Evolutionary conservation across 2,113 vertebrate genomes (phyloP).

Genomic region (Sebastes schlegelii): DNA sequence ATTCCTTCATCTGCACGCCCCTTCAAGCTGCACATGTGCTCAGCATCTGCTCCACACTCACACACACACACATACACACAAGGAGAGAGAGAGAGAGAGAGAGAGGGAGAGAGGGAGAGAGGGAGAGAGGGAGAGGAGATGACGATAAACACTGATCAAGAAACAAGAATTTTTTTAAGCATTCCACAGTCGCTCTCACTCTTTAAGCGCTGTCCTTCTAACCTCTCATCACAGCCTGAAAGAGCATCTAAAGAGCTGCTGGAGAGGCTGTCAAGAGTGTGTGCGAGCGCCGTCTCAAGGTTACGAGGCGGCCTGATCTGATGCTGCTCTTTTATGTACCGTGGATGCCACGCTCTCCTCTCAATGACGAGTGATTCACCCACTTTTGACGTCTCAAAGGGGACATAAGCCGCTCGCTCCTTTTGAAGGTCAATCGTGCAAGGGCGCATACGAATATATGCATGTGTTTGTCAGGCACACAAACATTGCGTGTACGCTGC

Average conservation of each 20-base stretch:
- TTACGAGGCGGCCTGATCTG: slow-evolving; percentile 17
- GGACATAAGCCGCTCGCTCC: background rate
- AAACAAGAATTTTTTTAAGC: slow-evolving; percentile 55
- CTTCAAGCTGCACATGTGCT: slow-evolving; percentile 73
- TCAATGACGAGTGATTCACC: slow-evolving; percentile 21
- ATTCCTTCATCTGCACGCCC: slow-evolving; percentile 77
- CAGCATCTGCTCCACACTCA: slow-evolving; percentile 67
- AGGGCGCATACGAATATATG: slow-evolving; percentile 21
- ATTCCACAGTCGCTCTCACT: slow-evolving; percentile 19
- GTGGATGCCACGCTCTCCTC: slow-evolving; percentile 20
- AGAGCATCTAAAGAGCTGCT: slow-evolving; percentile 26
- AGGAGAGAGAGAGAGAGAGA: slow-evolving; percentile 24
- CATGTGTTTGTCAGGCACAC: slow-evolving; percentile 27
- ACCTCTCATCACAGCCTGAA: slow-evolving; percentile 41
- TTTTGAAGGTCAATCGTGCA: slow-evolving; percentile 46
- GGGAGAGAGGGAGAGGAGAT: slow-evolving; percentile 15
- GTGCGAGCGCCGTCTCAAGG: slow-evolving; percentile 14
- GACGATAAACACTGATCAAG: slow-evolving; percentile 58
- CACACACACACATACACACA: slow-evolving; percentile 29
- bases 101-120: slow-evolving; percentile 6
- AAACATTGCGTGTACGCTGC: slow-evolving; percentile 39
- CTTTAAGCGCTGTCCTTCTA: slow-evolving; percentile 39
- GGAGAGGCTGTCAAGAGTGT: slow-evolving; percentile 21
- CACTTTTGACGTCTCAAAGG: slow-evolving; percentile 20
- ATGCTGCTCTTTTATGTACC: slow-evolving; percentile 41